Conservation (phyloP, 2,888 invertebrate genomes). For the Escarpia spicata region DNA sequence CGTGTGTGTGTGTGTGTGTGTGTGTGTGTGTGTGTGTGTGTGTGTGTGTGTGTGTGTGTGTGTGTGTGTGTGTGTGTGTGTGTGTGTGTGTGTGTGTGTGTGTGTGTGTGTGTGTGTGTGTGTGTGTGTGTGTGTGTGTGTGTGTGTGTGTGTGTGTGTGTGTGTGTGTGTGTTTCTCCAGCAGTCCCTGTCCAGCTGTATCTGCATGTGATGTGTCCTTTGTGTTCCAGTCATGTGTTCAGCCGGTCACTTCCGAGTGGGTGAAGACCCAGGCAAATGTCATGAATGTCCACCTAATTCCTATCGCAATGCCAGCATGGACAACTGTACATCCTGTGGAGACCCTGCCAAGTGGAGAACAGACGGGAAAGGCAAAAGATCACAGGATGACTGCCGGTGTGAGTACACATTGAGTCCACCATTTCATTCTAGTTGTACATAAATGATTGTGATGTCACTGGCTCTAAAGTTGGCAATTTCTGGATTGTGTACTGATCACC, state of each 20-base stretch:
- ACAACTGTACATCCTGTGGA: not conserved
- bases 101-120: not conserved
- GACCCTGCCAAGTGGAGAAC: not conserved
- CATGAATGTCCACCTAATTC: not conserved
- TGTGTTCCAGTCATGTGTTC: not conserved
- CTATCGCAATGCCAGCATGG: not conserved
- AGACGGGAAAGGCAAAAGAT: not conserved
- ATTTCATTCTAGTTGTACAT: not conserved
- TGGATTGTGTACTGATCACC: no score
- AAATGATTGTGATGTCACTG: not conserved
- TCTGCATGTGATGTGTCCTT: not conserved
- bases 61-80: not conserved
- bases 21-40: no score
- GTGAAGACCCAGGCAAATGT: not conserved
- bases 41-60: no score
- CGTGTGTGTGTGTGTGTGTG: no score
- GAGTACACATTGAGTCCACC: not conserved
- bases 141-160: not conserved
- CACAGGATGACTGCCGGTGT: not conserved
- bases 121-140: not conserved
- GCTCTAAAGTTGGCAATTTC: not conserved
- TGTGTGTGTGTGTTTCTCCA: not conserved
- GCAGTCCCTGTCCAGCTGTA: not conserved
- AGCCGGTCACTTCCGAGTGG: not conserved
- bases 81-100: not conserved